Conservation (phyloP, 2,797 vertebrate genomes). For the Takifugu rubripes region DNA sequence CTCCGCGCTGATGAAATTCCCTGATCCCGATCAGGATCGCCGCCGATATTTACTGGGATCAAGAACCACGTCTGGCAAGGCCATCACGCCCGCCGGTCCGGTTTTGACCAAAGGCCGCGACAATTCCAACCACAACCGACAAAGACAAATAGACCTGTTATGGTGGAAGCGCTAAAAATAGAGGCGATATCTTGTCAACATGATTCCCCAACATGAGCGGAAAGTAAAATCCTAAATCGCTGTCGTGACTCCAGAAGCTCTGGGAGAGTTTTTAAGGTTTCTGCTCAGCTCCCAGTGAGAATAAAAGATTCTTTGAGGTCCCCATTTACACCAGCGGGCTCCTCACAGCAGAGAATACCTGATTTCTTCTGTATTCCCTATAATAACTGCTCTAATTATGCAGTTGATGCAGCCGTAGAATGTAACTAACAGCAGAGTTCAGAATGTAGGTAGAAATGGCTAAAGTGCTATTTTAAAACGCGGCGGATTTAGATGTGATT, state of each 20-base stretch:
- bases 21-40: no score
- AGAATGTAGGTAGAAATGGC: not conserved
- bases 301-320: not conserved
- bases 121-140: no score
- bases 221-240: not conserved
- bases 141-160: no score
- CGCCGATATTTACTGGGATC: no score
- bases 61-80: no score
- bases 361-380: not conserved
- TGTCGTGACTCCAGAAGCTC: not conserved
- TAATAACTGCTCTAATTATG: slow-evolving; percentile 1
- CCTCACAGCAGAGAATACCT: not conserved
- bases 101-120: no score
- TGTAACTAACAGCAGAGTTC: not conserved
- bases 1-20: no score
- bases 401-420: not conserved
- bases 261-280: slow-evolving; percentile 10
- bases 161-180: no score
- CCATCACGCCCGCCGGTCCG: no score
- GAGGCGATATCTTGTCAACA: no score
- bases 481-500: not conserved
- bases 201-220: no score
- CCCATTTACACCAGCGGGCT: no score
- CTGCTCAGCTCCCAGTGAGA: slow-evolving; percentile 6
- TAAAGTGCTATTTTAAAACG: not conserved